A percentile compares a stretch with the other conserved stretches of the same genome.
Evolutionary conservation across 1,140 invertebrate genomes (phyloP).

Genomic region (Hormaphis cornu): DNA sequence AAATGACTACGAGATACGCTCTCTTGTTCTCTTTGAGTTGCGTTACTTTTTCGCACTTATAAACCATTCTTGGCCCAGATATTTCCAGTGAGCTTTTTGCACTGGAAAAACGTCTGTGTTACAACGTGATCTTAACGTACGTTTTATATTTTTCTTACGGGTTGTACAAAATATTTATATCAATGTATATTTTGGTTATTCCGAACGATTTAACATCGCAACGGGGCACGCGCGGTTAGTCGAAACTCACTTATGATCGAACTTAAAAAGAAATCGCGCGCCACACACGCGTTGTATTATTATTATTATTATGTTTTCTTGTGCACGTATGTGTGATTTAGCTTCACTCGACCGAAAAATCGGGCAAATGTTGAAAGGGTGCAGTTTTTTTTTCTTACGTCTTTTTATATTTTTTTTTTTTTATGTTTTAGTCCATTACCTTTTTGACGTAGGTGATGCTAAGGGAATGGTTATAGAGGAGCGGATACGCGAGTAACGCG

Average conservation of each 20-base stretch:
- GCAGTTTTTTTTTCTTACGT: neutral
- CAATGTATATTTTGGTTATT: neutral
- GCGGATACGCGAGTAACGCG: neutral
- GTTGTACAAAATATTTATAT: too few species aligned
- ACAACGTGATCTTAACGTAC: too few species aligned
- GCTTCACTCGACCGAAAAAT: constrained; percentile 1
- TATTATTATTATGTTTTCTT: neutral
- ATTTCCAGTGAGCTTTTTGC: too few species aligned
- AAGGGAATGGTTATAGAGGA: too few species aligned
- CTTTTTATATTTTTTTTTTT: neutral
- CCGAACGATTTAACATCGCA: neutral
- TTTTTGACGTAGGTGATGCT: neutral
- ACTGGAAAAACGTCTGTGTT: too few species aligned
- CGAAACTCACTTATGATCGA: neutral
- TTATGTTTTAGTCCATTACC: constrained; percentile 3
- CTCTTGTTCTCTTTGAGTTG: too few species aligned
- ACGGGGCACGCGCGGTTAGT: too few species aligned
- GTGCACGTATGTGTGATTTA: neutral
- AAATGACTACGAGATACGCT: too few species aligned
- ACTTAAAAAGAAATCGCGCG: neutral
- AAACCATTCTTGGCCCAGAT: too few species aligned
- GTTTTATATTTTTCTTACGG: too few species aligned
- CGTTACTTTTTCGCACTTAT: too few species aligned
- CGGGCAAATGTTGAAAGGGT: neutral
- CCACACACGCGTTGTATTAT: too few species aligned